Base-by-base conservation (phyloP, 1,140 invertebrate species). In the Drosophila athabasca region DNA sequence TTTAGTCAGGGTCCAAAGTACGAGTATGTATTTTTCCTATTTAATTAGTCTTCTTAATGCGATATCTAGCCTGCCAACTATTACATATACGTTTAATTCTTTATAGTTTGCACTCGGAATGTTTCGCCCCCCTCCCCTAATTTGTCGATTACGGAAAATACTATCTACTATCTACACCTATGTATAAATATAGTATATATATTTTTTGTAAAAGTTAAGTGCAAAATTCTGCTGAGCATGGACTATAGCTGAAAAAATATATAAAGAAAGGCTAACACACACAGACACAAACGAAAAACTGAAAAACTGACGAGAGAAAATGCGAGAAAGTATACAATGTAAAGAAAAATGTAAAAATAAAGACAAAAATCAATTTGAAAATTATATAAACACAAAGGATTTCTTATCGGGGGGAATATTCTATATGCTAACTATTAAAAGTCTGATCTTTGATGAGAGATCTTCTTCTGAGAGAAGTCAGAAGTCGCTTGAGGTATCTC, bases 11-110 rank as follows among this genome's bases (percentile, higher is more conserved):
- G 51, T 53, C 51, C 29, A 13, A 80, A 62, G 52, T 29, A 62
- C 52, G 65, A 62, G 71, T 65, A 62, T 60, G 69, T 74, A 26
- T 70, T 52, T 83, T 66, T 74, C 65, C 66, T 65, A 85, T 60
- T 70, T 58, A 85, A 71, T 68, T 70, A 88, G 83, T 87, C 83
- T 87, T 87, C 82, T 87, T 71, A 75, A 69, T 69, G 11, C 35
- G 52, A 57, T 78, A 77, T 62, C 75, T 74, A 82, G 75, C 74
- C 82, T 88, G 82, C 82, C 82, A 85, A 87, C 79, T 62, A 61
- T 74, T 76, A n/a, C n/a, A n/a, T n/a, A 19, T 46, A 57, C 41
- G 15, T 31, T 46, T 46, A 48, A 13, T 44, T 43, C 35, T 39
- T 39, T 39, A 39, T 35, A 19, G 35, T 58, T 69, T 43, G 9